Base-by-base conservation (phyloP, 2,113 vertebrate species). In the Montifringilla adamsi region DNA sequence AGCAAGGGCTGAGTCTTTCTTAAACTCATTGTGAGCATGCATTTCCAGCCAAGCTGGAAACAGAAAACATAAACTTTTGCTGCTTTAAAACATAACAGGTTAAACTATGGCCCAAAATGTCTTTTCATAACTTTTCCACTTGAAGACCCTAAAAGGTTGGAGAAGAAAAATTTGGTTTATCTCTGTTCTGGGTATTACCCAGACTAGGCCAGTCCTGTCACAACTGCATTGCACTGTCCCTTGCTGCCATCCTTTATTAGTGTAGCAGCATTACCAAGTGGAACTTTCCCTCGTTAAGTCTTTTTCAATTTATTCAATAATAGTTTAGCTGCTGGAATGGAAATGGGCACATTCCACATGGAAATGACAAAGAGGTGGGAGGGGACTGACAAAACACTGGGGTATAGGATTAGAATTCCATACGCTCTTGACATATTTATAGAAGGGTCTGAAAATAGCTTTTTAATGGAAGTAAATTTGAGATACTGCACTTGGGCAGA, bases 381-480 rank as follows among this genome's bases (percentile, higher is more conserved):
- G 28, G 55, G 31, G 12, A 43, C 58, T 64, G 70, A 83, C 90
- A 79, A 91, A 68, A 68, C 62, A 21, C 58, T 41, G 37, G 49
- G 8, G 19, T 72, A 37, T 76, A 44, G 69, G 53, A 87, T 46
- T 89, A 68, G 78, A 83, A 93, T 87, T 93, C 49, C 70, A 73
- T 49, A 79, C 43, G 18, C 26, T 91, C 24, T 75, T 94, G 12
- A n/a, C 33, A 31, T 91, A 53, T 62, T 93, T 91, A 62, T 56
- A 19, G 84, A 94, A 93, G n/a, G 6, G 10, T 53, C 88, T 85
- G 81, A 73, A 94, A 94, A 87, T 58, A 79, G 53, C n/a, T 76
- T 84, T 94, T 75, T 63, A 50, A 30, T 50, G 21, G 30, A 16
- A 50, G 18, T 67, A 56, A 60, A 83, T 82, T 79, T 5, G 18